phyloP scores from a whole-genome alignment of 2,888 invertebrate genomes.

The Gibbula magus region DNA sequence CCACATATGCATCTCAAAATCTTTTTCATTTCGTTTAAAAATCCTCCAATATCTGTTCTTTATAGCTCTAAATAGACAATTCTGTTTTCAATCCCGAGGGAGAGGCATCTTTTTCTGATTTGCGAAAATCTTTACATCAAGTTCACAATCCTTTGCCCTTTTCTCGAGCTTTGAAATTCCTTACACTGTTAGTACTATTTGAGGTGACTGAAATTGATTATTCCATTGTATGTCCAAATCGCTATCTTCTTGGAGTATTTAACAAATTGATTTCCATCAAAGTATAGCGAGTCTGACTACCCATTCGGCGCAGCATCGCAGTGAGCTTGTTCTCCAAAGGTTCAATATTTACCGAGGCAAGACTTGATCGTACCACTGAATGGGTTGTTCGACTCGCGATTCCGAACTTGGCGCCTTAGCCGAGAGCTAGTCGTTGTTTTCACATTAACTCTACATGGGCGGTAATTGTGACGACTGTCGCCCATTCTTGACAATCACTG shows the following conservation, averaged over 20 bases:
- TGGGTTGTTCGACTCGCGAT: neutral
- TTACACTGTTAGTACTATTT: conserved; percentile 10
- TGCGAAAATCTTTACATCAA: neutral
- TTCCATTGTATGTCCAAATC: conserved; percentile 1
- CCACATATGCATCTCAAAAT: neutral
- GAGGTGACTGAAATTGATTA: conserved; percentile 9
- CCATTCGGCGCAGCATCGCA: neutral
- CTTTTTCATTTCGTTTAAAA: neutral
- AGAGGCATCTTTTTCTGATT: neutral
- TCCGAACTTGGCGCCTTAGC: no score
- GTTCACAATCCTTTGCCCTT: neutral
- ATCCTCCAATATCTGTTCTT: neutral
- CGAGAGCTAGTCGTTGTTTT: no score
- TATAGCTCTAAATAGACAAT: neutral
- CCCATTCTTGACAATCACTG: no score
- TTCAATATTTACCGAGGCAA: neutral
- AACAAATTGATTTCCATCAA: conserved; percentile 13
- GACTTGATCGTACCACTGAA: neutral
- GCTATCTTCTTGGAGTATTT: conserved; percentile 15
- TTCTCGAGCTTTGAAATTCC: neutral
- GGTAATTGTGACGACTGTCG: no score
- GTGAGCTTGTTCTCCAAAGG: neutral
- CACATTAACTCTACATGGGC: no score
- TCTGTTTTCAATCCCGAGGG: neutral
- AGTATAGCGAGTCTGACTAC: neutral